These are phyloP conservation scores for Thunnus maccoyii DNA, from an alignment of 2,113 vertebrate species.

Conservation along the genomic window DNA sequence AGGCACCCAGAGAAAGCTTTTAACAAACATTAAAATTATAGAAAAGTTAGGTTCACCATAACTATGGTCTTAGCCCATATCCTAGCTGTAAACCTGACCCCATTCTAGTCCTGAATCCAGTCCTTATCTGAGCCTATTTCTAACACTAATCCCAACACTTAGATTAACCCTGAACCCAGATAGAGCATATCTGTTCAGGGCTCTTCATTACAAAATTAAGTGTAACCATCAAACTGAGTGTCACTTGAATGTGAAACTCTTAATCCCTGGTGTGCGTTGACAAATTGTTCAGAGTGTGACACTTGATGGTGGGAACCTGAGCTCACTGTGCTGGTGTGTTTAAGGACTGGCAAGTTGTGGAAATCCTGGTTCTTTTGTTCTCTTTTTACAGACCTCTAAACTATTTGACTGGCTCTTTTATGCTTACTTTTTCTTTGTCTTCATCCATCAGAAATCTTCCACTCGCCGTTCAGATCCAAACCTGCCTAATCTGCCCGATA, in stretches of 20 bases:
- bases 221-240: neutral
- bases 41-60: no score
- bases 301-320: constrained; percentile 32
- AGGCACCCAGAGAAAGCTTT: no score
- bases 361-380: neutral
- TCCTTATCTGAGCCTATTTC: neutral
- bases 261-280: neutral
- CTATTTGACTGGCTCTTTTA: constrained; percentile 15
- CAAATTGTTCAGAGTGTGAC: constrained; percentile 5
- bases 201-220: neutral
- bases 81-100: neutral
- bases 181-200: neutral
- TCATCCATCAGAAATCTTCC: constrained; percentile 87
- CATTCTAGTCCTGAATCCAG: neutral
- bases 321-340: constrained; percentile 31
- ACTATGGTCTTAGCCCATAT: no score
- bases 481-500: constrained; percentile 84
- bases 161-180: neutral
- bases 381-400: neutral
- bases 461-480: constrained; percentile 88
- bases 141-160: neutral
- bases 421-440: constrained; percentile 8
- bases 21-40: no score
- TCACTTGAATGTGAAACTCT: neutral
- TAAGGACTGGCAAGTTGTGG: constrained; percentile 17